Evolutionary conservation across 2,888 invertebrate species (phyloP), one percentile per base, ranked within the genome.

Genomic region (Rhyacophila evoluta): DNA sequence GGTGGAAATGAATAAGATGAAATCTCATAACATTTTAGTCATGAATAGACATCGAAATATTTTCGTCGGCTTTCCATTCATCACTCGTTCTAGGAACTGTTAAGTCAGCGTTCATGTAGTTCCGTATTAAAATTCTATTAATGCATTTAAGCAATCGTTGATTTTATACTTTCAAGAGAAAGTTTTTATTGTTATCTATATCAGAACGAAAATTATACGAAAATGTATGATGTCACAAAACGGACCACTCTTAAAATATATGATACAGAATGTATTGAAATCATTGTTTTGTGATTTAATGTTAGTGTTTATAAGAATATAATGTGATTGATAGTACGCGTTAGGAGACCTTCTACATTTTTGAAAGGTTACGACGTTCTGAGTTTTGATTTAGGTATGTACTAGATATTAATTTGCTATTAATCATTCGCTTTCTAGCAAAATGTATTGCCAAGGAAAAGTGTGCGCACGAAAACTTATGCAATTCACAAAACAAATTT

Each of bases 101-200:
- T 39, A 4, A 6, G 39, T 39, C 5, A n/a, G 10, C 55, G 19
- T 55, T 55, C 55, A 19, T 55, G 19, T 10, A 33, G 29, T 6
- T 33, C 29, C 55, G 55, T 55, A 15, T 55, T 2, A 0, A 41
- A 12, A 15, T 41, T 6, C 19, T 41, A 41, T 25, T 19, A 55
- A 55, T 55, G 55, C 55, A 55, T 55, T 55, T 55, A 19, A 55
- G 19, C 55, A 6, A 55, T 55, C 55, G 10, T 8, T 55, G 10
- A 25, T 25, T 25, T 0, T 25, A 25, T 25, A 25, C 5, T 19
- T 10, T 15, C 5, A 6, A 10, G 55, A 55, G 55, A 55, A 55
- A 55, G 55, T 55, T 55, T 55, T 55, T 55, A 55, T 55, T 55
- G 55, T 55, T 55, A 55, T 55, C 55, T 55, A 55, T 55, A 55